These are phyloP conservation scores for Heterohyrax brucei DNA, from an alignment of 2,797 vertebrate species.

Conservation along the genomic window DNA sequence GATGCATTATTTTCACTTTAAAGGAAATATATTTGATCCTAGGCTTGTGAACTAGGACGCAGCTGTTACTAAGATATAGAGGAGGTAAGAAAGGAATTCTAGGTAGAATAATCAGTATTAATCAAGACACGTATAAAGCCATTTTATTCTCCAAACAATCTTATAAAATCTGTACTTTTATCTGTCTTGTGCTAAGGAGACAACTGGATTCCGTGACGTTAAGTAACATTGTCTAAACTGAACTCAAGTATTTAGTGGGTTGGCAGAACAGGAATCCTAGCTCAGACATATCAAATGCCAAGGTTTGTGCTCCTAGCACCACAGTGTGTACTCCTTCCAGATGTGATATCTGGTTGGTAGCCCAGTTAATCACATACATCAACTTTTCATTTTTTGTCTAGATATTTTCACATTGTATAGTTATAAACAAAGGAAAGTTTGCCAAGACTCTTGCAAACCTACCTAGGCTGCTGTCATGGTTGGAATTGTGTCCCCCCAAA, in stretches of 20 bases:
- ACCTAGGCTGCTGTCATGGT: not conserved
- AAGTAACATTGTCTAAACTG: slow-evolving; percentile 6
- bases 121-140: not conserved
- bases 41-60: not conserved
- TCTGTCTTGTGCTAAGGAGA: not conserved
- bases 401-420: slow-evolving; percentile 35
- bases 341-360: not conserved
- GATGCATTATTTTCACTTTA: slow-evolving; percentile 47
- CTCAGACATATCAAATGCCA: not conserved
- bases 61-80: slow-evolving; percentile 10
- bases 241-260: not conserved
- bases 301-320: not conserved
- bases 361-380: slow-evolving; percentile 38
- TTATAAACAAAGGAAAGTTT: slow-evolving; percentile 56
- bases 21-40: slow-evolving; percentile 42
- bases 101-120: not conserved
- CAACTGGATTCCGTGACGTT: not conserved
- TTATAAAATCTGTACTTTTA: not conserved
- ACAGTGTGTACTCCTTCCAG: not conserved
- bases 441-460: slow-evolving; percentile 36
- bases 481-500: no score
- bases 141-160: not conserved
- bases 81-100: not conserved
- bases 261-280: not conserved
- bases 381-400: slow-evolving; percentile 54